Conservation (phyloP, 2,797 vertebrate species). For the Euthynnus affinis region DNA sequence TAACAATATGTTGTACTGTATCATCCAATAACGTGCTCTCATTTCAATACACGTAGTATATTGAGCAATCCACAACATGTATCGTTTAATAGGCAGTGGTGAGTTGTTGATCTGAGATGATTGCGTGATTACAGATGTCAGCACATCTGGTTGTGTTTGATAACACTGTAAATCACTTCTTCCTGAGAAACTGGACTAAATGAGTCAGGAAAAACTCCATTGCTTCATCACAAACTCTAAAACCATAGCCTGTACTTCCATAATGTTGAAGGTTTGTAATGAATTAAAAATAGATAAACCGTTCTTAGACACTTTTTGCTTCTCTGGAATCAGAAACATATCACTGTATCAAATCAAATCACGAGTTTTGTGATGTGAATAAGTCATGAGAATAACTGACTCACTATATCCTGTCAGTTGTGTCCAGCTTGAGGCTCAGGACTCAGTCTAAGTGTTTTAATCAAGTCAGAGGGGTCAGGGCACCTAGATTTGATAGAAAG, state of each 20-base stretch:
- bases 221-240: not conserved
- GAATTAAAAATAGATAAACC: too few relatives aligned
- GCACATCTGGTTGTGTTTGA: not conserved
- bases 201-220: not conserved
- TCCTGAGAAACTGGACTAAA: not conserved
- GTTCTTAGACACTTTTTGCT: too few relatives aligned
- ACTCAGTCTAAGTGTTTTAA: constrained; percentile 41
- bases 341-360: not conserved
- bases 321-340: not conserved
- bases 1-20: constrained; percentile 13
- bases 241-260: not conserved
- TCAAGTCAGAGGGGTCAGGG: constrained; percentile 25
- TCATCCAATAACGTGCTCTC: constrained; percentile 2
- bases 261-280: not conserved
- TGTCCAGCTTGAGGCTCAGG: constrained; percentile 28
- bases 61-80: not conserved
- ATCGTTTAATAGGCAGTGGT: not conserved
- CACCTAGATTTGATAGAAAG: constrained; percentile 39
- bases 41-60: not conserved
- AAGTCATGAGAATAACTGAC: constrained; percentile 15
- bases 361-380: too few relatives aligned
- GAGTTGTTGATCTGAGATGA: not conserved
- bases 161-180: not conserved
- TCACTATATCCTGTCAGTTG: constrained; percentile 33
- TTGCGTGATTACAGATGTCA: not conserved